Percentiles rank a stretch among this genome's conserved stretches.
Evolutionary conservation across 2,888 invertebrate species (phyloP).

Genomic region (Hirtodrosophila alboralis): DNA sequence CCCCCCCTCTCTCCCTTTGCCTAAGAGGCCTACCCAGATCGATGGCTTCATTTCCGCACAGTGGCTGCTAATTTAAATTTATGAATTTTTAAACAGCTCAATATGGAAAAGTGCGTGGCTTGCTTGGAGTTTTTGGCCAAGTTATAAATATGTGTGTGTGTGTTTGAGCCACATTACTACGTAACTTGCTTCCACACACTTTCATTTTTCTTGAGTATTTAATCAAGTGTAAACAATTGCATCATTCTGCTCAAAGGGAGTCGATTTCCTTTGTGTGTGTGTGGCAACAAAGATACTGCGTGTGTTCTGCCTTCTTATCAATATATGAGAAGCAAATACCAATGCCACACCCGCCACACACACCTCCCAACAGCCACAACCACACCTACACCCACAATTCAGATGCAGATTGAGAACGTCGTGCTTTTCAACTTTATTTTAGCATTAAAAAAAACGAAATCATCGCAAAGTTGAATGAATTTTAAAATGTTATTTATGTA

Average conservation of each 20-base stretch:
- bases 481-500: conserved; percentile 56
- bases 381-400: conserved; percentile 1
- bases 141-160: conserved; percentile 15
- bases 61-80: conserved; percentile 72
- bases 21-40: conserved; percentile 23
- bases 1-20: neutral
- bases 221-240: conserved; percentile 78
- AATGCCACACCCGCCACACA: neutral
- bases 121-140: conserved; percentile 26
- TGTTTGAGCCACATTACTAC: conserved; percentile 1
- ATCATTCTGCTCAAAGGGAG: conserved; percentile 77
- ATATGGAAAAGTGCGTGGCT: conserved; percentile 34
- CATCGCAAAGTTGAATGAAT: conserved; percentile 54
- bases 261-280: conserved; percentile 73
- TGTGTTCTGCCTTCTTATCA: conserved; percentile 27
- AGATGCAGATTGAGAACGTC: conserved; percentile 6
- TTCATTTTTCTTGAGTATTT: conserved; percentile 78
- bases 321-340: conserved; percentile 27
- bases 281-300: conserved; percentile 31
- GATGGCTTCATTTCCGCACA: conserved; percentile 58
- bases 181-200: conserved; percentile 66
- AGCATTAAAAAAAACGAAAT: conserved; percentile 54
- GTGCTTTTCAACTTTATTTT: conserved; percentile 48
- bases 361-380: neutral
- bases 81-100: conserved; percentile 75